Percentiles rank a stretch among this genome's conserved stretches.
Conservation (phyloP, 2,888 invertebrate species). For the Aleiodes alternator region DNA sequence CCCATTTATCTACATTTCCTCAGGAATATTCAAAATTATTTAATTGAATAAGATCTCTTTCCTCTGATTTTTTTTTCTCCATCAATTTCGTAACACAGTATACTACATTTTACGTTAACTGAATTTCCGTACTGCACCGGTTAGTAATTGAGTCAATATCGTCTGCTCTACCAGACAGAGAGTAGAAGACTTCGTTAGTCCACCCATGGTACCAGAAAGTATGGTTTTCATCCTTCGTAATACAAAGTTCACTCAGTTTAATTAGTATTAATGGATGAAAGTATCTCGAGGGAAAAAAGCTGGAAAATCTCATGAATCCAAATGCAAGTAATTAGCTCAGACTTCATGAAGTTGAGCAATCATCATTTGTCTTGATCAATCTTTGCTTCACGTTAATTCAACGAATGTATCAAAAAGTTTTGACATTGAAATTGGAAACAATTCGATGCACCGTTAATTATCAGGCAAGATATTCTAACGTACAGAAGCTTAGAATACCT, state of each 20-base stretch:
- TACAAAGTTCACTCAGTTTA: constrained; percentile 16
- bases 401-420: too few relatives aligned
- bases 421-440: too few relatives aligned
- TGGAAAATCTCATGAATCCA: not conserved
- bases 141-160: constrained; percentile 61
- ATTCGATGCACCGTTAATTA: too few relatives aligned
- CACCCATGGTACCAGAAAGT: not conserved
- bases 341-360: not conserved
- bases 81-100: constrained; percentile 4
- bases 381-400: not conserved
- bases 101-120: constrained; percentile 50
- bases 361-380: constrained; percentile 8
- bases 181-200: constrained; percentile 25
- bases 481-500: too few relatives aligned
- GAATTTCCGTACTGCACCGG: constrained; percentile 59
- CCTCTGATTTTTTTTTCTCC: not conserved
- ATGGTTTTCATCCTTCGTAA: constrained; percentile 11
- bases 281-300: not conserved
- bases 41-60: constrained; percentile 1
- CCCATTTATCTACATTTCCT: too few relatives aligned
- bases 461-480: too few relatives aligned
- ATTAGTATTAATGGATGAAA: constrained; percentile 20
- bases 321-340: not conserved
- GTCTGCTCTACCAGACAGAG: constrained; percentile 40
- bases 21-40: too few relatives aligned